phyloP scores from a whole-genome alignment of 2,113 vertebrate genomes.

The Callipepla squamata region DNA sequence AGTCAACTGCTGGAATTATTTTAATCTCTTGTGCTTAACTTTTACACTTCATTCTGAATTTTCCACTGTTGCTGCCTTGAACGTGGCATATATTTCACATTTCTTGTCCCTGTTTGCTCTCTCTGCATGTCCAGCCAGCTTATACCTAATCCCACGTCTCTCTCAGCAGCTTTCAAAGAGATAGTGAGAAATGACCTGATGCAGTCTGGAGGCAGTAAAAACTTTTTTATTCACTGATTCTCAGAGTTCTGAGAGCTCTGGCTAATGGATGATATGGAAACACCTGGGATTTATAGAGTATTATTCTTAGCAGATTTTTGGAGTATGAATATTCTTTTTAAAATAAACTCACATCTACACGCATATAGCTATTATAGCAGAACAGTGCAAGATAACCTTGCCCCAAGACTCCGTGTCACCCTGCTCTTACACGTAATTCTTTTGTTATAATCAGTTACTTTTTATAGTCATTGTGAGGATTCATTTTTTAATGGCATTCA shows the following conservation, averaged over 20 bases:
- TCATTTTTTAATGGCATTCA: not conserved
- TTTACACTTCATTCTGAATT: not conserved
- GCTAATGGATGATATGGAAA: not conserved
- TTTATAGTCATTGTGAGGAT: not conserved
- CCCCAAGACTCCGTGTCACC: not conserved
- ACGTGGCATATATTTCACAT: not conserved
- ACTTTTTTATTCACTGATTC: not conserved
- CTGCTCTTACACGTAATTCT: conserved; percentile 33
- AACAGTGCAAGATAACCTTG: conserved; percentile 20
- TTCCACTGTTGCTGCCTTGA: not conserved
- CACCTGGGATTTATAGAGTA: not conserved
- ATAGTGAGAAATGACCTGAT: not conserved
- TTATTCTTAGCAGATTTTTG: not conserved
- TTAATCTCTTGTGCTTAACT: not conserved
- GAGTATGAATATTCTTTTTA: not conserved
- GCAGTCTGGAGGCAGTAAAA: not conserved
- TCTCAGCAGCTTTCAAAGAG: not conserved
- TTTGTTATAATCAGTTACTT: conserved; percentile 2
- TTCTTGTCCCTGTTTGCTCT: not conserved
- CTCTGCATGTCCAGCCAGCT: not conserved
- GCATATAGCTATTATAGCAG: not conserved
- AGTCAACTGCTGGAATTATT: not conserved
- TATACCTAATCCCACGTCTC: not conserved
- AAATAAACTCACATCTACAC: conserved; percentile 7
- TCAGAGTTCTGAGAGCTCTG: not conserved